Evolutionary conservation across 1,140 invertebrate genomes (phyloP), one percentile per base, ranked within the genome.

Genomic region (Hycleus cichorii): DNA sequence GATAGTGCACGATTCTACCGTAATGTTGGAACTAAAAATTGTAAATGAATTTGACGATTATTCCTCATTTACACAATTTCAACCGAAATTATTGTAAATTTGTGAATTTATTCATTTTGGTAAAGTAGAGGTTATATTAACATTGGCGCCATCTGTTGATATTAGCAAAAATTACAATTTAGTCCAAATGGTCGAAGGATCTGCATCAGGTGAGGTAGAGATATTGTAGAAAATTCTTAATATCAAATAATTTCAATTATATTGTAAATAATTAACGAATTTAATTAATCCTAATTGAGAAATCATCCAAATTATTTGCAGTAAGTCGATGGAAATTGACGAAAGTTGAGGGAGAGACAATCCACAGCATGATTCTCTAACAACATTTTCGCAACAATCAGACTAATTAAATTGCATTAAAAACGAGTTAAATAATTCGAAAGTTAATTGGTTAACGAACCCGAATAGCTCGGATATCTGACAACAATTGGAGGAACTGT

Each of bases 291-390:
- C 7, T 32, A 12, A 10, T 43, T 26, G 18, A 4, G 18, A 26
- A 47, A 18, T 26, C 0, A 26, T 4, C 1, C 9, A n/a, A 47
- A 47, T 26, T 26, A 5, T 24, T 8, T 10, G 4, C 0, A 26
- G 4, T 27, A 3, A 24, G 8, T 47, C 1, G 10, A 12, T 47
- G 9, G 9, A 12, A 47, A 43, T 42, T n/a, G 9, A 25, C 6
- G 11, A 5, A 59, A 59, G 59, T 62, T 26, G 18, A 59, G 63
- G 63, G 63, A 64, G 63, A 64, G 60, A 64, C 60, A 42, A 39
- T 49, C 4, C 57, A 39, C 38, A 43, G 26, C 49, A 44, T 47
- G 42, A 48, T n/a, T 47, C 49, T 40, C 10, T 4, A 39, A 43
- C 18, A 18, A 18, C 18, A 18, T 18, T 18, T 18, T 18, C 18